Evolutionary conservation across 2,113 vertebrate genomes (phyloP), one percentile per base, ranked within the genome.

Genomic region (Thalassoma bifasciatum): DNA sequence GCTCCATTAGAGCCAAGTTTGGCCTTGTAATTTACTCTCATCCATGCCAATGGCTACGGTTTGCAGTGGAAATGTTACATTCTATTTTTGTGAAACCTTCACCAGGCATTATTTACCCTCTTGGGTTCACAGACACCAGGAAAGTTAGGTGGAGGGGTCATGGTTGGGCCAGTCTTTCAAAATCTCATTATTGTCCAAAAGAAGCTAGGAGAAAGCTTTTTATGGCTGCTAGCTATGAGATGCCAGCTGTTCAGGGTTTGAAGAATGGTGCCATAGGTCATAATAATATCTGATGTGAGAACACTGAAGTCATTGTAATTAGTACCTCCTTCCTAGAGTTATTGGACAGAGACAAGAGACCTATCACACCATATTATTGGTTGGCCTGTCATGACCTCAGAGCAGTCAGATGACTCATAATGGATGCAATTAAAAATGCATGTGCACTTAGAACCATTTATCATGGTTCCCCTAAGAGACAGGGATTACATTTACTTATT

Each of bases 161-260:
- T 21, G n/a, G 63, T 75, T 72, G 49, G 47, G 52, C n/a, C 46
- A 26, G 23, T 40, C 56, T 57, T 24, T 54, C 5, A 54, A 77
- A 86, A 75, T 57, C 36, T 75, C 37, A 70, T 86, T 75, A 79
- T 26, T 73, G 52, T 71, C 59, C 19, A 74, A 50, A 69, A 66
- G 59, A 50, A 46, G 36, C 65, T 7, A 64, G 68, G 58, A 42
- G 42, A 23, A 47, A 62, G 11, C 71, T 63, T 58, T 75, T 78
- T 71, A 49, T 82, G 76, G 22, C 47, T 44, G 54, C 57, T 51
- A 70, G 63, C 5, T 50, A 23, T 11, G 47, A 11, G 46, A 46
- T 17, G 14, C 44, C 24, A 21, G 54, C 67, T 75, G 68, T 65
- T 65, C 11, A 24, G 8, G 54, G 24, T 73, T 60, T 73, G 34